Evolutionary conservation across 2,888 invertebrate genomes (phyloP).

Genomic region (Salpingus planirostris): DNA sequence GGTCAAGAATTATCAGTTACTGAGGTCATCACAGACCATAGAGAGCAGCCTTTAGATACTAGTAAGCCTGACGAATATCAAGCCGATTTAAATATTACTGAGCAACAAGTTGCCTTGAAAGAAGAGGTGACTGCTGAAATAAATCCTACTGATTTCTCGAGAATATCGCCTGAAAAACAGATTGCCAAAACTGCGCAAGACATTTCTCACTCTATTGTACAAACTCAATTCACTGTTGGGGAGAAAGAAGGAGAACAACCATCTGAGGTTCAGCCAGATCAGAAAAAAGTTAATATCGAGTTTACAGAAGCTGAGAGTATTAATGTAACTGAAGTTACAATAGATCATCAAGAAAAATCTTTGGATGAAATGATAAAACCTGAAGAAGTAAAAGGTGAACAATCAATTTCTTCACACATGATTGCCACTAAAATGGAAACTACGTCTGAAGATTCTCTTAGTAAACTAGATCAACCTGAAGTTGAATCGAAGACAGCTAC

Average conservation of each 20-base stretch:
- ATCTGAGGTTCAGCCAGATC: conserved; percentile 44
- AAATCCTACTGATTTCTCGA: conserved; percentile 41
- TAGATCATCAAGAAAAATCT: conserved; percentile 45
- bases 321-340: conserved; percentile 49
- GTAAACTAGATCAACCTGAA: conserved; percentile 23
- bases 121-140: conserved; percentile 43
- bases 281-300: conserved; percentile 45
- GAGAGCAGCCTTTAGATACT: conserved; percentile 43
- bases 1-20: conserved; percentile 54
- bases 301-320: conserved; percentile 52
- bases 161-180: conserved; percentile 39
- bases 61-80: conserved; percentile 40
- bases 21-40: conserved; percentile 46
- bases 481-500: conserved; percentile 20
- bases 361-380: conserved; percentile 38
- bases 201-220: conserved; percentile 40
- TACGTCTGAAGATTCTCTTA: conserved; percentile 40
- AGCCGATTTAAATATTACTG: conserved; percentile 47
- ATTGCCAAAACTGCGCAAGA: conserved; percentile 40
- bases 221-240: conserved; percentile 41
- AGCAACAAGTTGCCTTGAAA: conserved; percentile 45
- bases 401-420: conserved; percentile 45
- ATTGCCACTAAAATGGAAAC: conserved; percentile 54
- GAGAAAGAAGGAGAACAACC: conserved; percentile 47
- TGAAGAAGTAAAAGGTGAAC: conserved; percentile 44